A percentile compares a stretch with the other conserved stretches of the same genome.
phyloP scores from a whole-genome alignment of 1,140 invertebrate species.

The Panagrolaimus sp. region DNA sequence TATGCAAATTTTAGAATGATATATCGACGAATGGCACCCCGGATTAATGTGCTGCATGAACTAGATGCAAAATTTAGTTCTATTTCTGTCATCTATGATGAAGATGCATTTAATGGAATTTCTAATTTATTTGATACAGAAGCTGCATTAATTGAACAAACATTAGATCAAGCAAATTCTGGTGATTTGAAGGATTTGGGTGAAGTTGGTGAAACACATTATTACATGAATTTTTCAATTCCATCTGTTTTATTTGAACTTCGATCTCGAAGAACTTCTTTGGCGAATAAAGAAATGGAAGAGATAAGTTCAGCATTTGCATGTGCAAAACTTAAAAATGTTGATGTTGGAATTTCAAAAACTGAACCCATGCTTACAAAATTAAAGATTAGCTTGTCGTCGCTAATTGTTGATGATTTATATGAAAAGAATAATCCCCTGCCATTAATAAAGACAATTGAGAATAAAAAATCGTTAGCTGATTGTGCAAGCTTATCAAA shows the following conservation, averaged over 20 bases:
- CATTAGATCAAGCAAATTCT: background rate
- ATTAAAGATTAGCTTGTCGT: conserved; percentile 27
- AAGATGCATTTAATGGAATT: conserved; percentile 46
- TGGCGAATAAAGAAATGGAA: conserved; percentile 5
- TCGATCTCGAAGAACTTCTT: conserved; percentile 23
- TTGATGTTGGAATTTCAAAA: conserved; percentile 24
- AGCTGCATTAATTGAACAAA: conserved; percentile 6
- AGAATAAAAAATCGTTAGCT: conserved; percentile 6
- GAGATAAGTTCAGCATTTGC: conserved; percentile 29
- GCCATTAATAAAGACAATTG: background rate
- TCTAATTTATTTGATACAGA: conserved; percentile 31
- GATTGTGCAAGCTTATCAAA: conserved; percentile 15
- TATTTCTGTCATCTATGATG: conserved; percentile 46
- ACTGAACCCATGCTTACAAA: conserved; percentile 32
- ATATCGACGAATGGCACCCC: conserved; percentile 46
- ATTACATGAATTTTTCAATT: conserved; percentile 20
- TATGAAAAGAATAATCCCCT: conserved; percentile 29
- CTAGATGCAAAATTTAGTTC: conserved; percentile 43
- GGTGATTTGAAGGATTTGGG: background rate
- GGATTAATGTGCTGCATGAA: conserved; percentile 41
- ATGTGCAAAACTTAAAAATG: conserved; percentile 16
- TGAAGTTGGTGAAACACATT: conserved; percentile 16
- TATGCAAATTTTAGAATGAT: conserved; percentile 40
- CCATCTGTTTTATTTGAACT: conserved; percentile 30
- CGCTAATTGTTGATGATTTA: conserved; percentile 26